Conservation (phyloP, 1,140 invertebrate species). For the Drusus annulatus region DNA sequence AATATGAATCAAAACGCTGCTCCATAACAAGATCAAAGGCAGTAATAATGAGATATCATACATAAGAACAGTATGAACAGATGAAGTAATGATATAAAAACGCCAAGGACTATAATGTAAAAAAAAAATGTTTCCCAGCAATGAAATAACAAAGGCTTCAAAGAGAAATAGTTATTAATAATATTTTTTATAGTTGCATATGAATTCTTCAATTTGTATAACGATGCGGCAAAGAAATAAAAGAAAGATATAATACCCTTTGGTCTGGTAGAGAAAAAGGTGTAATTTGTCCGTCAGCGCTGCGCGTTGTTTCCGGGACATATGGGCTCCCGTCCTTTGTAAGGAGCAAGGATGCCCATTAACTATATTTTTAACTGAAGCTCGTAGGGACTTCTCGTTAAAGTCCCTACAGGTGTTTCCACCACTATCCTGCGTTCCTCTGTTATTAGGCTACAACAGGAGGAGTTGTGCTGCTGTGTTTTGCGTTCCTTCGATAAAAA, state of each 20-base stretch:
- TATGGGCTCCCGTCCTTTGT: conserved; percentile 54
- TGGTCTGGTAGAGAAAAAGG: conserved; percentile 42
- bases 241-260: conserved; percentile 2
- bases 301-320: conserved; percentile 54
- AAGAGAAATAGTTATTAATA: too few species aligned
- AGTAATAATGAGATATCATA: too few species aligned
- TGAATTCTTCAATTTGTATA: not conserved
- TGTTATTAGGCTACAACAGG: conserved; percentile 10
- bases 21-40: too few species aligned
- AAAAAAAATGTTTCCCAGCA: too few species aligned
- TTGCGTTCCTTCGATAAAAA: too few species aligned
- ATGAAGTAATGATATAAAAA: too few species aligned
- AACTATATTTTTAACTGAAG: conserved; percentile 45
- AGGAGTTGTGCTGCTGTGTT: too few species aligned
- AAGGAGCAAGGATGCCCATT: conserved; percentile 53
- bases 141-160: too few species aligned
- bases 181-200: not conserved
- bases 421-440: conserved; percentile 5
- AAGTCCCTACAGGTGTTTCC: conserved; percentile 55
- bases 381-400: conserved; percentile 54
- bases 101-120: too few species aligned
- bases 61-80: too few species aligned
- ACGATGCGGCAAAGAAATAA: conserved; percentile 19
- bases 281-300: conserved; percentile 56
- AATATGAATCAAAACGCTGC: too few species aligned